These are phyloP conservation scores for Heliconius hewitsoni DNA, from an alignment of 1,140 invertebrate genomes.

Conservation along the genomic window DNA sequence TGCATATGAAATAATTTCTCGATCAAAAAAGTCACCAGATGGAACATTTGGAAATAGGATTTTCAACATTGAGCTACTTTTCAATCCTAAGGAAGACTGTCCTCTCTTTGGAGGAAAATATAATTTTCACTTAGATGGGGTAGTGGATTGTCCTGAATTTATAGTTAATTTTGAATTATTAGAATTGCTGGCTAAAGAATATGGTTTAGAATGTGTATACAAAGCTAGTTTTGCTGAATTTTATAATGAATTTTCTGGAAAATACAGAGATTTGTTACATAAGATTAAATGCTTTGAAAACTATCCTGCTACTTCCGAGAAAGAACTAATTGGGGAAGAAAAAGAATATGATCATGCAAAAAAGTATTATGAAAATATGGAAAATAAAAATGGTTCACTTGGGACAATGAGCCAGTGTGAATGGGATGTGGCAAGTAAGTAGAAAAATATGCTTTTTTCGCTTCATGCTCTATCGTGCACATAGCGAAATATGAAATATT, in stretches of 20 bases:
- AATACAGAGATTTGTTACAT: constrained; percentile 84
- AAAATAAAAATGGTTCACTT: constrained; percentile 75
- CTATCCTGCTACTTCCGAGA: constrained; percentile 83
- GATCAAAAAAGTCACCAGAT: constrained; percentile 83
- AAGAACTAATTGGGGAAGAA: constrained; percentile 82
- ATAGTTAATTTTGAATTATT: constrained; percentile 96
- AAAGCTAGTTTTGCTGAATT: constrained; percentile 91
- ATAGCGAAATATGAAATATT: too few species aligned
- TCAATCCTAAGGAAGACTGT: constrained; percentile 85
- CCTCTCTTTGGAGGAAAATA: constrained; percentile 98
- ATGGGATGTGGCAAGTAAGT: constrained; percentile 95
- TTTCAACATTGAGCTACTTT: constrained; percentile 90
- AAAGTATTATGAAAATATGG: constrained; percentile 80
- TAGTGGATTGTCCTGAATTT: constrained; percentile 99
- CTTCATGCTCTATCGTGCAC: too few species aligned
- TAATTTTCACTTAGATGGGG: constrained; percentile 96
- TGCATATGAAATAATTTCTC: constrained; percentile 92
- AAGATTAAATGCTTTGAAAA: constrained; percentile 89
- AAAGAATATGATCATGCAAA: constrained; percentile 89
- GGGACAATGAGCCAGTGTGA: constrained; percentile 94
- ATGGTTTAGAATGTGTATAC: constrained; percentile 89
- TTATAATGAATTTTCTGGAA: constrained; percentile 85
- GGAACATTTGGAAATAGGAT: constrained; percentile 93
- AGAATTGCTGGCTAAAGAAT: constrained; percentile 90
- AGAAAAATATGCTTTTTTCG: neutral